Percentiles rank a stretch among this genome's conserved stretches.
Evolutionary conservation across 2,113 vertebrate species (phyloP).

Genomic region (Catharus minimus): DNA sequence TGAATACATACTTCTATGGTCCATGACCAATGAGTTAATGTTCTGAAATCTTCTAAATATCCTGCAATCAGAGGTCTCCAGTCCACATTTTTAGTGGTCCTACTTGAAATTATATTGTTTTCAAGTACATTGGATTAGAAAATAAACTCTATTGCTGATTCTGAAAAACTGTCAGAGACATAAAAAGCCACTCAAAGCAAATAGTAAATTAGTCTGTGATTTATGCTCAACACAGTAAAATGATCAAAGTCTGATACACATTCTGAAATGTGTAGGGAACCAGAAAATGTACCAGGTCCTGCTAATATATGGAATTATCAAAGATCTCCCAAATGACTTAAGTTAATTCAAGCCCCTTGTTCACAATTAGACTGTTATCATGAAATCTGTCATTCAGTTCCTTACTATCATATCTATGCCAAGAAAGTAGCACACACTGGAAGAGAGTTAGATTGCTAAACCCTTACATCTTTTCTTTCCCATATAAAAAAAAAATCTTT

Average conservation of each 20-base stretch:
- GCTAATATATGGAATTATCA: slow-evolving; percentile 63
- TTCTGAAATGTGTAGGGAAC: slow-evolving; percentile 43
- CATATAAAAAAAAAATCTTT: not conserved
- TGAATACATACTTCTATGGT: not conserved
- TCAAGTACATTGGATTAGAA: not conserved
- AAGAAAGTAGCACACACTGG: slow-evolving; percentile 33
- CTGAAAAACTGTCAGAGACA: slow-evolving; percentile 30
- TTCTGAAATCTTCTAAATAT: not conserved
- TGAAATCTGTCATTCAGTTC: slow-evolving; percentile 46
- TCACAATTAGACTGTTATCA: slow-evolving; percentile 59
- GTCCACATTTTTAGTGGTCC: not conserved
- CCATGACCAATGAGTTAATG: not conserved
- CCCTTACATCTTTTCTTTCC: slow-evolving; percentile 45
- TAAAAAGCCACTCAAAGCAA: slow-evolving; percentile 55
- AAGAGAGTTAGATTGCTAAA: slow-evolving; percentile 37
- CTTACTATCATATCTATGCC: slow-evolving; percentile 9
- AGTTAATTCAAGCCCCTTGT: slow-evolving; percentile 61
- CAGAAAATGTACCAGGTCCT: slow-evolving; percentile 42
- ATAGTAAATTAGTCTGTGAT: slow-evolving; percentile 63
- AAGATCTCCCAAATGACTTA: slow-evolving; percentile 60
- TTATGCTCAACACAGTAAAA: slow-evolving; percentile 49
- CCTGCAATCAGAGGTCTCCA: not conserved
- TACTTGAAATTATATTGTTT: slow-evolving; percentile 14
- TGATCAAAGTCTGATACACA: slow-evolving; percentile 60
- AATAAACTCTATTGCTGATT: slow-evolving; percentile 16